Evolutionary conservation across 2,797 vertebrate species (phyloP).

Genomic region (Enoplosus armatus): DNA sequence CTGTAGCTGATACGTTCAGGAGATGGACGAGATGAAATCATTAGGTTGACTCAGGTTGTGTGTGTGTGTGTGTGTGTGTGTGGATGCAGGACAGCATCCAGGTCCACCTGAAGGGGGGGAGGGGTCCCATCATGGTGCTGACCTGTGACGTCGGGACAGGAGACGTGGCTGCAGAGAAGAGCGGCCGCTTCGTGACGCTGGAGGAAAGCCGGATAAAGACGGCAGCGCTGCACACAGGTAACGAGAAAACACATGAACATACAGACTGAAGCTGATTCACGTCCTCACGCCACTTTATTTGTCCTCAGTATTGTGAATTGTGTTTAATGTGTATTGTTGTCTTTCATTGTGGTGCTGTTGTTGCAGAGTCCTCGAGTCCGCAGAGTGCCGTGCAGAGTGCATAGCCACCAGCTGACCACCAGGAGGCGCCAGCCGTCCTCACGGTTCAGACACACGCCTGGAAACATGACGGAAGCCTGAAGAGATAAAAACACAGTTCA

Average conservation of each 20-base stretch:
- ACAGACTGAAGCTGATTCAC: too few relatives aligned
- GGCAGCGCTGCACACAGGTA: constrained; percentile 58
- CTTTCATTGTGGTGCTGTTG: not conserved
- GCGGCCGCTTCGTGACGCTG: constrained; percentile 65
- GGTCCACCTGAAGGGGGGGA: constrained; percentile 89
- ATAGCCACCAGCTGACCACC: constrained; percentile 24
- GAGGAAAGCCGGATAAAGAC: constrained; percentile 79
- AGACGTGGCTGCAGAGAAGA: constrained; percentile 3
- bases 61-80: constrained; percentile 20
- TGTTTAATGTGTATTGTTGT: not conserved
- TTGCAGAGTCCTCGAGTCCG: constrained; percentile 54
- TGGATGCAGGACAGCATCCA: constrained; percentile 88
- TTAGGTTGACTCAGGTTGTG: too few relatives aligned
- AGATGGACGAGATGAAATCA: too few relatives aligned
- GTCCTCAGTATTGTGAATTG: too few relatives aligned
- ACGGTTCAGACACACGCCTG: not conserved
- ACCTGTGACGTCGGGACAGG: constrained; percentile 82
- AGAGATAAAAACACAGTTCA: too few relatives aligned
- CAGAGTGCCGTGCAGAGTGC: constrained; percentile 50
- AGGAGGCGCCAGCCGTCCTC: constrained; percentile 19
- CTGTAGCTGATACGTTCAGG: not conserved
- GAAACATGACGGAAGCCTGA: not conserved
- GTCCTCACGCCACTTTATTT: too few relatives aligned
- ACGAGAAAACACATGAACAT: too few relatives aligned
- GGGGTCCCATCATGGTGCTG: constrained; percentile 89